phyloP scores from a whole-genome alignment of 2,113 vertebrate genomes.

The Gymnobelideus leadbeateri region DNA sequence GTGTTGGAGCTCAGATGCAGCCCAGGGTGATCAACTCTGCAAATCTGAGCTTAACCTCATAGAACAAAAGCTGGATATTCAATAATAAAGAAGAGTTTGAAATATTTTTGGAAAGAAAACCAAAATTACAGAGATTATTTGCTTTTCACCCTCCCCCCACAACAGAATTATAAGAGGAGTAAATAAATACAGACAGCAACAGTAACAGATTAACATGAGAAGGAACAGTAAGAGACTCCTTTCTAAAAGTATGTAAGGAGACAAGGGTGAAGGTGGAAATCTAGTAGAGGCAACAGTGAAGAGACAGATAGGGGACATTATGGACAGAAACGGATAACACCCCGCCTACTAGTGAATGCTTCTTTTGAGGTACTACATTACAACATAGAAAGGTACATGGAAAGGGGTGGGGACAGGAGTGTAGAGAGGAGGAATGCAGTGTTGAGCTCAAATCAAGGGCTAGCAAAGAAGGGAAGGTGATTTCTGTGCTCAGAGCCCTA shows the following conservation, averaged over 20 bases:
- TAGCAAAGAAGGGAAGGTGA: not conserved
- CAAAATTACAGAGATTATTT: not conserved
- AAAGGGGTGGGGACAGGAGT: not conserved
- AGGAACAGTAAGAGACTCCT: not conserved
- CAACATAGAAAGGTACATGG: not conserved
- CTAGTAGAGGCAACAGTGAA: not conserved
- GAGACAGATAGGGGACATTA: not conserved
- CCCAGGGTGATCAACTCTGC: not conserved
- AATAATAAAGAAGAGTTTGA: not conserved
- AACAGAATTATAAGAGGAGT: not conserved
- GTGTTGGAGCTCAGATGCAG: not conserved
- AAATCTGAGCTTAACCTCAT: not conserved
- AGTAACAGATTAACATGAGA: not conserved
- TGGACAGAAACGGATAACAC: not conserved
- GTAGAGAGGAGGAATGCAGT: not conserved
- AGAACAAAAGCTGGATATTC: not conserved
- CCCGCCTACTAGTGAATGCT: not conserved
- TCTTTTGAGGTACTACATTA: not conserved
- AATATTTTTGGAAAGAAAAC: not conserved
- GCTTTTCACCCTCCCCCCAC: not conserved
- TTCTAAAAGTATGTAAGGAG: not conserved
- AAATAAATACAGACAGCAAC: not conserved
- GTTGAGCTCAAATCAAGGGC: not conserved
- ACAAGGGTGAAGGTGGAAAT: not conserved
- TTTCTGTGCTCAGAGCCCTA: not conserved